Conservation (phyloP, 37 sponge, comb jelly and placozoan species). For the Cladorhizidae sp. region DNA sequence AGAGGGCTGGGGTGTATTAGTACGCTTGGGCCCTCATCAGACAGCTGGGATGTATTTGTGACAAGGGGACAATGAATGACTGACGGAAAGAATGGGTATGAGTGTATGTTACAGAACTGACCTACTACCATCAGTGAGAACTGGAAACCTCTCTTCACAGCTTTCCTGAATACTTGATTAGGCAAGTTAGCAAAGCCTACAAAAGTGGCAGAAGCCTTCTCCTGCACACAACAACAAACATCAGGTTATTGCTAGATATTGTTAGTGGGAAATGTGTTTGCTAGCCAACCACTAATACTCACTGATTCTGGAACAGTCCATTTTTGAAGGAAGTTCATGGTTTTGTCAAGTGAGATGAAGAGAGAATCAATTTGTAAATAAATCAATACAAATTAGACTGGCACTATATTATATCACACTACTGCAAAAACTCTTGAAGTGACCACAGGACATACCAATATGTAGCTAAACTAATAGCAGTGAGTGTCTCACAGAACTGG, state of each 20-base stretch:
- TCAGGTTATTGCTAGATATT: neutral
- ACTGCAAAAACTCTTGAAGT: no score
- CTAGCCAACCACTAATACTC: slow-evolving; percentile 1
- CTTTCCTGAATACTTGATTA: slow-evolving; percentile 98
- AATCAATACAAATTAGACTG: no score
- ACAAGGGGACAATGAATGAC: no score
- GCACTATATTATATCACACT: no score
- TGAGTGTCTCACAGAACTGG: no score
- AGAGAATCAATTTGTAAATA: no score
- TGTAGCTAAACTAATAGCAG: no score
- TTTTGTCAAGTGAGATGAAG: neutral
- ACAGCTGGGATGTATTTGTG: no score
- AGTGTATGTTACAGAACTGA: slow-evolving; percentile 34
- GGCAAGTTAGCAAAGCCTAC: slow-evolving; percentile 99
- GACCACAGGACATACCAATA: no score
- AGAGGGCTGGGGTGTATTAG: no score
- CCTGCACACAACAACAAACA: slow-evolving; percentile 68
- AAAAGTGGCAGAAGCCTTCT: slow-evolving; percentile 77
- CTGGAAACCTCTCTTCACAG: slow-evolving; percentile 98
- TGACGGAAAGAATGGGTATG: no score
- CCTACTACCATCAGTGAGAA: slow-evolving; percentile 99
- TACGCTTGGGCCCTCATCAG: no score
- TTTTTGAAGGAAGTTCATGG: slow-evolving; percentile 52
- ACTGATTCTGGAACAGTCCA: slow-evolving; percentile 58
- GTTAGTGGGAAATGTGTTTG: neutral